These are phyloP conservation scores for Sycophila sp. DNA, from an alignment of 1,140 invertebrate genomes.

Conservation along the genomic window DNA sequence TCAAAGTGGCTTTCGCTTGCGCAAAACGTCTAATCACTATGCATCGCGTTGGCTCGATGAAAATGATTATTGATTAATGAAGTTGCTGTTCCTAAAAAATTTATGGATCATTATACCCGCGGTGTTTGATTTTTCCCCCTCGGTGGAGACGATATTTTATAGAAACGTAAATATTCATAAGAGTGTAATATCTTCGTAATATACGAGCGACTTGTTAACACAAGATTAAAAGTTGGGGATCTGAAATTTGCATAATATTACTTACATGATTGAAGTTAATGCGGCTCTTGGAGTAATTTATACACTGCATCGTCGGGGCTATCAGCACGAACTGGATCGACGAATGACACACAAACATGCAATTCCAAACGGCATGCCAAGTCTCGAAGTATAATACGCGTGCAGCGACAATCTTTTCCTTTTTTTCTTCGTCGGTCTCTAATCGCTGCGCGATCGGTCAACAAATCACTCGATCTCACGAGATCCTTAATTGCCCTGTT, in stretches of 20 bases:
- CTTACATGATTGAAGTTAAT: not conserved
- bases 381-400: not conserved
- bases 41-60: not conserved
- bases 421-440: not conserved
- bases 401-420: not conserved
- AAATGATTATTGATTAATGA: slow-evolving; percentile 11
- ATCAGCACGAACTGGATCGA: not conserved
- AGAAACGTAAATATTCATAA: not conserved
- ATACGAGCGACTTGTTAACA: not conserved
- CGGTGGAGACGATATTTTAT: not conserved
- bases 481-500: not conserved
- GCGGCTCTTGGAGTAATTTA: not conserved
- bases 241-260: slow-evolving; percentile 10
- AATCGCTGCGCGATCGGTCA: not conserved
- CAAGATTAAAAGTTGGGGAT: slow-evolving; percentile 11
- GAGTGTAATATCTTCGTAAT: not conserved
- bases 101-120: not conserved
- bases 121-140: not conserved
- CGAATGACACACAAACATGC: not conserved
- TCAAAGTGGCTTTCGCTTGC: not conserved
- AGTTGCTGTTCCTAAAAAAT: not conserved
- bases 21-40: not conserved
- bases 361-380: slow-evolving; percentile 15
- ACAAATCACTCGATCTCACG: slow-evolving; percentile 11
- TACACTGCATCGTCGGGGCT: not conserved